Evolutionary conservation across 1,140 invertebrate genomes (phyloP), one percentile per base, ranked within the genome.

Genomic region (Sitophilus oryzae): DNA sequence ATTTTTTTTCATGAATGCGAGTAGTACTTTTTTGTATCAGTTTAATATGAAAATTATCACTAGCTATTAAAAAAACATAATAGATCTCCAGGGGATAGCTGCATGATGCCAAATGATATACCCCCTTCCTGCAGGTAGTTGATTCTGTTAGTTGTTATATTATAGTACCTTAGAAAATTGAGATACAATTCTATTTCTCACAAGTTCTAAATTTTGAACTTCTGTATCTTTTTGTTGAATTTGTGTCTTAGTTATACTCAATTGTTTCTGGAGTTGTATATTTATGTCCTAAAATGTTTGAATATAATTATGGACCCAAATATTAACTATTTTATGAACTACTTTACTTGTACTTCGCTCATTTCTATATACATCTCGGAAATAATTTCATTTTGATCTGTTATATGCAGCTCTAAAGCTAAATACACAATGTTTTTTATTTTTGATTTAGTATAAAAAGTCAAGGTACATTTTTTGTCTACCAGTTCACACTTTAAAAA

Each of bases 391-490:
- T 56, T 52, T 25, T 55, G 56, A 44, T 58, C 43, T 19, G 60
- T 58, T 18, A 25, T 2, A 16, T 45, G 41, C 19, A 62, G 38
- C 8, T 62, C 60, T 15, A 62, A 36, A 9, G 49, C 58, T 15
- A 62, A 44, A 30, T 58, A 62, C 30, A 62, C 37, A 15, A 58
- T 58, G 16, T 23, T 45, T 34, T 62, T 62, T 19, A 62, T 62
- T 56, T 62, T 62, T 11, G 60, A 56, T 43, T 62, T 62, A 18
- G 42, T 49, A 42, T 40, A 62, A 41, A 58, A 62, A 19, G 58
- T 38, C n/a, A 62, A 20, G 11, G 48, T 56, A 45, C 60, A 62
- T 22, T 41, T 38, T n/a, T 58, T 50, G 11, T 37, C 42, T 10
- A 23, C 21, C n/a, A 47, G 36, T 50, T 62, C 37, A 23, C 56